A percentile compares a stretch with the other conserved stretches of the same genome.
Evolutionary conservation across 2,113 vertebrate species (phyloP).

Genomic region (Trogon melanurus): DNA sequence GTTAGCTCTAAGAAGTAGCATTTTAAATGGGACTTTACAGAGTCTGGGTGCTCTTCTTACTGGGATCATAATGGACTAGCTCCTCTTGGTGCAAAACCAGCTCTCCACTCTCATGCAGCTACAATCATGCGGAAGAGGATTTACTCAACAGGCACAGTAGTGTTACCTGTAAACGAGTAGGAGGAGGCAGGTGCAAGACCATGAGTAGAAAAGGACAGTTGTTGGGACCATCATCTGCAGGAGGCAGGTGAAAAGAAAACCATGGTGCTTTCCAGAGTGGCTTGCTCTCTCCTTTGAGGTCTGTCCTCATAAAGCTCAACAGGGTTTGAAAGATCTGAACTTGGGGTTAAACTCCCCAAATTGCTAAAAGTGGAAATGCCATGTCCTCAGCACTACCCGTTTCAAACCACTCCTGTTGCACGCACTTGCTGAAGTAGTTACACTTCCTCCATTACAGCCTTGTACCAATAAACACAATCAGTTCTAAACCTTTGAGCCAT

Average conservation of each 20-base stretch:
- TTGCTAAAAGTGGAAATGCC: background rate
- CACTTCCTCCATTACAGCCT: background rate
- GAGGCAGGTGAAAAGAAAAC: background rate
- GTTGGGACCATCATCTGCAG: background rate
- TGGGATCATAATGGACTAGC: background rate
- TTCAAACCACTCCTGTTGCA: background rate
- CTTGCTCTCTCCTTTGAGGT: background rate
- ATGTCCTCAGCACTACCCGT: background rate
- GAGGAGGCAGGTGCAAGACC: background rate
- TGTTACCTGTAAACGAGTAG: background rate
- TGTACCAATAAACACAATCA: background rate
- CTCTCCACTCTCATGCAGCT: background rate
- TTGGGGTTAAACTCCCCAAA: background rate
- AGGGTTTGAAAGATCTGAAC: background rate
- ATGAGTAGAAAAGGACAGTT: background rate
- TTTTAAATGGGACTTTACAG: background rate
- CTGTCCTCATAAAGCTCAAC: background rate
- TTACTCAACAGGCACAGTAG: background rate
- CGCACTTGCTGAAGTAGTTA: background rate
- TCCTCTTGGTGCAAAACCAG: background rate
- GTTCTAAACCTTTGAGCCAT: background rate
- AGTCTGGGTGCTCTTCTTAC: background rate
- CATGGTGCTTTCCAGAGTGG: background rate
- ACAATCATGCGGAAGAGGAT: background rate
- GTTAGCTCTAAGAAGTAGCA: background rate